Evolutionary conservation across 2,113 vertebrate species (phyloP).

Genomic region (Girardinichthys multiradiatus): DNA sequence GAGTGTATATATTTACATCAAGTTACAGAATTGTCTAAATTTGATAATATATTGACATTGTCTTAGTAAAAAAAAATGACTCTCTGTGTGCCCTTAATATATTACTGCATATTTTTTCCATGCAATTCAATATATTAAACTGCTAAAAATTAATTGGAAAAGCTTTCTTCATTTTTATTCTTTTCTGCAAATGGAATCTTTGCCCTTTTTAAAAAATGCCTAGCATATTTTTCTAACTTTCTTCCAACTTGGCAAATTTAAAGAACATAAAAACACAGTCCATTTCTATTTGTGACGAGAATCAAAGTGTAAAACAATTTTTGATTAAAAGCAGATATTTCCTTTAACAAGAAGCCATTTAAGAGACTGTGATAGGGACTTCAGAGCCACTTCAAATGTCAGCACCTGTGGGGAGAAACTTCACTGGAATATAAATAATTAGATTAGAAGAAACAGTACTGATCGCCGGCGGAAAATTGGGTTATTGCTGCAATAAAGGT

Average conservation of each 20-base stretch:
- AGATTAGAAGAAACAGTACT: constrained; percentile 23
- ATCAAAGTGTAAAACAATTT: neutral
- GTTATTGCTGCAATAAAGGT: constrained; percentile 20
- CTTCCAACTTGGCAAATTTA: too few species aligned
- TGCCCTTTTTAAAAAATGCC: neutral
- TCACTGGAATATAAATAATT: constrained; percentile 23
- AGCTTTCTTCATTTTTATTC: neutral
- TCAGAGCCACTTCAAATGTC: constrained; percentile 17
- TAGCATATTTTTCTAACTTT: neutral
- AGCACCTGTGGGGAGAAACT: constrained; percentile 15
- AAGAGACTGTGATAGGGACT: constrained; percentile 1
- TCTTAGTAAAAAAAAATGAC: neutral
- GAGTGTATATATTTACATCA: constrained; percentile 7
- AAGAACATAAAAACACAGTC: too few species aligned
- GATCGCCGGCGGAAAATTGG: constrained; percentile 28
- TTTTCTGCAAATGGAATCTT: neutral
- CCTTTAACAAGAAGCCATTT: constrained; percentile 4
- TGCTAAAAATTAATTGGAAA: too few species aligned
- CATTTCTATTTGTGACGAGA: too few species aligned
- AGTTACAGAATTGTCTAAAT: neutral
- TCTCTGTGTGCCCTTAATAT: neutral
- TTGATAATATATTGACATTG: neutral
- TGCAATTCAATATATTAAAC: too few species aligned
- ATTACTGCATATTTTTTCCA: too few species aligned
- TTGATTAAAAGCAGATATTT: neutral